Evolutionary conservation across 2,888 invertebrate genomes (phyloP), one percentile per base, ranked within the genome.

Genomic region (Latrodectus elegans): DNA sequence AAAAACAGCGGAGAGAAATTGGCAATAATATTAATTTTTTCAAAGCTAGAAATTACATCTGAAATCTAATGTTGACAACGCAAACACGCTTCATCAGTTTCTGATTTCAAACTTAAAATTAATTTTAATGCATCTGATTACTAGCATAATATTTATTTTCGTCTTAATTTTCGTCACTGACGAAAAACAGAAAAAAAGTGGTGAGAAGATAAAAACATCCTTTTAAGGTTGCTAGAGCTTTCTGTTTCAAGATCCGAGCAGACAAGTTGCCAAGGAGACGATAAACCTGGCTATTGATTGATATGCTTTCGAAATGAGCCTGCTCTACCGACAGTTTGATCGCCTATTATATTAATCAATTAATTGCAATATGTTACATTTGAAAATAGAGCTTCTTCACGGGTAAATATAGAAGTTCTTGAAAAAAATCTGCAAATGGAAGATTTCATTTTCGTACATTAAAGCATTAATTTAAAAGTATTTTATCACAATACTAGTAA

Each of bases 221-320:
- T 60, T 72, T 49, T n/a, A 52, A 73, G 65, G 49, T 74, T 81
- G 53, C 26, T 22, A 22, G 74, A 71, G 60, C 74, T 64, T 76
- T 78, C 73, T 84, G 79, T 78, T 84, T 78, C 53, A 84, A 79
- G 68, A 65, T 79, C 68, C 38, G 49, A 15, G 4, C 72, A 65
- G 67, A 65, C 77, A 17, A 51, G 84, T 84, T 74, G 60, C 74
- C 78, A 78, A 60, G 84, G 78, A 38, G 72, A 77, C 77, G 64
- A 26, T 14, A 53, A 74, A 72, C 49, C 22, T 53, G 11, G 3
- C 17, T 84, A 84, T 84, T 84, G 84, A 84, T 84, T 79, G 65
- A 74, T 55, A 64, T 55, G 14, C 60, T 60, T 60, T 38, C 38
- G 38, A 38, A 38, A 38, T 4, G 4, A 38, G 38, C 38, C 38